phyloP scores from a whole-genome alignment of 2,113 vertebrate species.

The Poeciliopsis prolifica region DNA sequence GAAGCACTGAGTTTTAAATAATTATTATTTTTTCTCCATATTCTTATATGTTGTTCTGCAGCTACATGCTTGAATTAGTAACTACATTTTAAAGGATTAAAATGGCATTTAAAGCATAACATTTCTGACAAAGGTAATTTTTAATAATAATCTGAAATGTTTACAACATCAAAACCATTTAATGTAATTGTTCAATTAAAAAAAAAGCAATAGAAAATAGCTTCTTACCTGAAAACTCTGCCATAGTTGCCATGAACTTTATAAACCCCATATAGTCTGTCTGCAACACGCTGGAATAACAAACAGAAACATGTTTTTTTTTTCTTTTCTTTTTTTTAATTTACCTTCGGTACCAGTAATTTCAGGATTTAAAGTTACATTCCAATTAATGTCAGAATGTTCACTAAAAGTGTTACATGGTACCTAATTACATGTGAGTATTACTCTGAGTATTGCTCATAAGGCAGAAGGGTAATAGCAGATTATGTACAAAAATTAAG shows the following conservation, averaged over 20 bases:
- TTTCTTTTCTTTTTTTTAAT: background rate
- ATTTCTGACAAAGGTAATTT: background rate
- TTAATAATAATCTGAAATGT: background rate
- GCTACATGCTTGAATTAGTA: background rate
- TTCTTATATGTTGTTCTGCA: background rate
- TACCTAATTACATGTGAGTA: background rate
- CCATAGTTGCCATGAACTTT: conserved; percentile 97
- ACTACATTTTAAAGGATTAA: no score
- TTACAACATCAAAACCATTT: no score
- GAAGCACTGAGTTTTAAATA: background rate
- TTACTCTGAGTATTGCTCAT: background rate
- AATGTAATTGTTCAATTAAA: background rate
- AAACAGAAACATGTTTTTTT: background rate
- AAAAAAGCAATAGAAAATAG: background rate
- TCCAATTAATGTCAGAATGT: background rate
- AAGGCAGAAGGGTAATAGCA: background rate
- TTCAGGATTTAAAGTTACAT: background rate
- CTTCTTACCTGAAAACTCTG: conserved; percentile 90
- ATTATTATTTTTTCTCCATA: background rate
- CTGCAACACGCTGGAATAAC: conserved; percentile 87
- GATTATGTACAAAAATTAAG: background rate
- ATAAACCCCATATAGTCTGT: conserved; percentile 93
- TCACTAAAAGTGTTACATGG: background rate
- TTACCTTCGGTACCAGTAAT: background rate
- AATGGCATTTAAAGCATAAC: background rate